Evolutionary conservation across 2,113 vertebrate genomes (phyloP).

Genomic region (Aythya baeri): DNA sequence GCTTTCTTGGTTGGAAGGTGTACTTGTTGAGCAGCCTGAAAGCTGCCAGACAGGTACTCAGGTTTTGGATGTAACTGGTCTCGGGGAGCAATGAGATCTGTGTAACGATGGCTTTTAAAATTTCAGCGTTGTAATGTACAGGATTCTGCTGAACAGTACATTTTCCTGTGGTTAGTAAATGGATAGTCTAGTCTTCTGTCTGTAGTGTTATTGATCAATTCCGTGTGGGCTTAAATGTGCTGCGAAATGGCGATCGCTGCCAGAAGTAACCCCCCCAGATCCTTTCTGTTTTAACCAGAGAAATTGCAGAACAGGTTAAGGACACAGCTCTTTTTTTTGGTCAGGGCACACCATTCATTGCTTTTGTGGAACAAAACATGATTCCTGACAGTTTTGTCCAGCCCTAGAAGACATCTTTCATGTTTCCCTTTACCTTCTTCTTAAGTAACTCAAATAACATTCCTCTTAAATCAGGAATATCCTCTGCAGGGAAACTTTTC

Average conservation of each 20-base stretch:
- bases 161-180: slow-evolving; percentile 84
- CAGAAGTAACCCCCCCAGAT: slow-evolving; percentile 49
- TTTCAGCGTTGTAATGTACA: slow-evolving; percentile 49
- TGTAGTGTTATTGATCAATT: slow-evolving; percentile 84
- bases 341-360: not conserved
- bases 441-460: not conserved
- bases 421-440: not conserved
- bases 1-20: not conserved
- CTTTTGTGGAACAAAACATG: fast-evolving
- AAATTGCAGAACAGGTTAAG: not conserved
- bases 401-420: fast-evolving
- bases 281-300: slow-evolving; percentile 51
- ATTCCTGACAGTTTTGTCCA: not conserved
- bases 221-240: slow-evolving; percentile 75
- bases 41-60: not conserved
- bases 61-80: not conserved
- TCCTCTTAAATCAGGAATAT: not conserved
- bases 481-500: not conserved
- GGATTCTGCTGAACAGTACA: slow-evolving; percentile 80
- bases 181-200: slow-evolving; percentile 82
- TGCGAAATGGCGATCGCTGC: slow-evolving; percentile 80
- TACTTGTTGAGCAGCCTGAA: not conserved
- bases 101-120: not conserved
- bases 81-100: not conserved
- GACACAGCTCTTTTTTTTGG: not conserved